phyloP scores from a whole-genome alignment of 1,140 invertebrate genomes.

The Pinna nobilis region DNA sequence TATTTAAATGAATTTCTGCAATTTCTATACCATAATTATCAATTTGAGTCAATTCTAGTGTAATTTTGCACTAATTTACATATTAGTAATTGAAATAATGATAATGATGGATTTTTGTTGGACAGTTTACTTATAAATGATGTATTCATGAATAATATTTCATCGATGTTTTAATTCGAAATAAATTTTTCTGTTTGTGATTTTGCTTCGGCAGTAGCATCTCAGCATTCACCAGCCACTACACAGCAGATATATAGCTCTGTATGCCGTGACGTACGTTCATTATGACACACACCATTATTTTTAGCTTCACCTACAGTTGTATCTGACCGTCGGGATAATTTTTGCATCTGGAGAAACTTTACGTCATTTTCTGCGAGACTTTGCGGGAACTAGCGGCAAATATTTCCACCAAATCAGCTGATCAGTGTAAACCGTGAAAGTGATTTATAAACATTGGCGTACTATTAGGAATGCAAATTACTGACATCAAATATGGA shows the following conservation, averaged over 20 bases:
- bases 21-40: no score
- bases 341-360: slow-evolving; percentile 31
- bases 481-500: slow-evolving; percentile 5
- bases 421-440: slow-evolving; percentile 4
- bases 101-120: background rate
- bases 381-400: slow-evolving; percentile 37
- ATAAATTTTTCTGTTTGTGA: background rate
- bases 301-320: slow-evolving; percentile 22
- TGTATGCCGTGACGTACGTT: background rate
- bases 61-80: background rate
- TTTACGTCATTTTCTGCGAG: slow-evolving; percentile 41
- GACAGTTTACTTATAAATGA: no score
- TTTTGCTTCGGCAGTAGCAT: background rate
- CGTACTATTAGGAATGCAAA: background rate
- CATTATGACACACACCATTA: slow-evolving; percentile 32
- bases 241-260: no score
- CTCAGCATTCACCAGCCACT: no score
- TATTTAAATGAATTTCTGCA: background rate
- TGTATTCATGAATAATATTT: background rate
- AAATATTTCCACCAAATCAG: slow-evolving; percentile 20
- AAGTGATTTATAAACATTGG: background rate
- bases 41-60: background rate
- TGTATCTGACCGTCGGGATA: slow-evolving; percentile 33
- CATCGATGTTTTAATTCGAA: background rate
- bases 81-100: background rate